Evolutionary conservation across 2,888 invertebrate species (phyloP).

Genomic region (Muschampia plurimacula): DNA sequence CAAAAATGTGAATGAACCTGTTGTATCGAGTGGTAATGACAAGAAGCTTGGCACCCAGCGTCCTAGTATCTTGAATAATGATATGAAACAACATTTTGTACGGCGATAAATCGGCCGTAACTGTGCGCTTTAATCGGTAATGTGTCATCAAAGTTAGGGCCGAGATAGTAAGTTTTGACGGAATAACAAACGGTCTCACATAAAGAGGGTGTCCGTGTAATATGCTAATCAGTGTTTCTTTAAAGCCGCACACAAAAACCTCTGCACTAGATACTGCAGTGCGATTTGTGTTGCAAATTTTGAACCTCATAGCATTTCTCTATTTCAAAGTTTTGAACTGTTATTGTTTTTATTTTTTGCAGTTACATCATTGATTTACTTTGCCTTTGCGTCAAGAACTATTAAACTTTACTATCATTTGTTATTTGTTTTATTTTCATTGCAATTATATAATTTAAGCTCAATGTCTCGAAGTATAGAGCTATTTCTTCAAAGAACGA

Average conservation of each 20-base stretch:
- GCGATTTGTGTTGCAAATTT: slow-evolving; percentile 85
- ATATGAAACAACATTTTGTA: slow-evolving; percentile 79
- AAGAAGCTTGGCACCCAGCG: slow-evolving; percentile 62
- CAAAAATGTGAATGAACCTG: slow-evolving; percentile 49
- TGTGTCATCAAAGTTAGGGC: slow-evolving; percentile 63
- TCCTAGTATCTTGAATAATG: slow-evolving; percentile 68
- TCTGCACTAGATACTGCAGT: slow-evolving; percentile 85
- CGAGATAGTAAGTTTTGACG: slow-evolving; percentile 56
- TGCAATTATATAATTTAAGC: slow-evolving; percentile 10
- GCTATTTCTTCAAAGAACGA: neutral
- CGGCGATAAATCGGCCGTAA: slow-evolving; percentile 74
- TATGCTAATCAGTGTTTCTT: slow-evolving; percentile 83
- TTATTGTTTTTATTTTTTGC: slow-evolving; percentile 23
- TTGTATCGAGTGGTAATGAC: slow-evolving; percentile 51
- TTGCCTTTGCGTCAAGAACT: neutral
- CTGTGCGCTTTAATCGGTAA: slow-evolving; percentile 76
- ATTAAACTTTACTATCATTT: slow-evolving; percentile 21
- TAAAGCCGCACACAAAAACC: slow-evolving; percentile 81
- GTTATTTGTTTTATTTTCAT: slow-evolving; percentile 9
- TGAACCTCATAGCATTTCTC: slow-evolving; percentile 40
- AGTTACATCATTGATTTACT: slow-evolving; percentile 33
- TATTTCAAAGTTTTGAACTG: slow-evolving; percentile 18
- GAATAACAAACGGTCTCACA: slow-evolving; percentile 55
- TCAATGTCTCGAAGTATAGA: neutral
- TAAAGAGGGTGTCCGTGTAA: slow-evolving; percentile 69